Conservation (phyloP, 2,888 invertebrate species). For the Romanomermis culicivorax region DNA sequence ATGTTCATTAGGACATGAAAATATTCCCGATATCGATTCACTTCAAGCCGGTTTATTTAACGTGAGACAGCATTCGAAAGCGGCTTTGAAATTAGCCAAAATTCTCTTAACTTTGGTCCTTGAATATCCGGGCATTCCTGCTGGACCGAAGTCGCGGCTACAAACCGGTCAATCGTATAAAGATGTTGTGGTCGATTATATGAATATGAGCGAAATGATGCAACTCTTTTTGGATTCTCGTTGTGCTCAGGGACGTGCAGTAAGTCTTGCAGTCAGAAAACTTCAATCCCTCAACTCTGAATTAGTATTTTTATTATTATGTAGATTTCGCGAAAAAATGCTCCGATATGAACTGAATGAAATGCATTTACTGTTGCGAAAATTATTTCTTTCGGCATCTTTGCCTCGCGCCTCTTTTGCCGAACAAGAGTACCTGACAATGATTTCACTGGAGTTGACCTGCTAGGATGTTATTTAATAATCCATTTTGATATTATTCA, state of each 20-base stretch:
- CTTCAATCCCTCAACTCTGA: background rate
- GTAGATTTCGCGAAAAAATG: background rate
- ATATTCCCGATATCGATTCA: conserved; percentile 54
- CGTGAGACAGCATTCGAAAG: conserved; percentile 24
- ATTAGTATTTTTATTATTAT: background rate
- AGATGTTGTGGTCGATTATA: conserved; percentile 63
- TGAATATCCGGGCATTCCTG: conserved; percentile 32
- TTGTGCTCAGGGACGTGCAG: conserved; percentile 6
- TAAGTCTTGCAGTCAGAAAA: background rate
- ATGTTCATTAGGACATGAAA: conserved; percentile 48
- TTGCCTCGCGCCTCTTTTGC: too few species aligned
- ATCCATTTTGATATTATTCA: too few species aligned
- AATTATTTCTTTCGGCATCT: too few species aligned
- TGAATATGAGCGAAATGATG: conserved; percentile 71
- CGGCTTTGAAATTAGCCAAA: conserved; percentile 24
- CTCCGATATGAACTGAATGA: background rate
- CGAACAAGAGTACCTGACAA: too few species aligned
- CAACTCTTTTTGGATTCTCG: conserved; percentile 49
- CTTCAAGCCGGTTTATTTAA: conserved; percentile 30
- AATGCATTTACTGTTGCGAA: too few species aligned
- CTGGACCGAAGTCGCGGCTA: conserved; percentile 36
- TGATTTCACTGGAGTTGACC: too few species aligned
- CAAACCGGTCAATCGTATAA: conserved; percentile 62
- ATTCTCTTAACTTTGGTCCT: conserved; percentile 30
- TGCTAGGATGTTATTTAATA: too few species aligned